Evolutionary conservation across 2,888 invertebrate genomes (phyloP).

Genomic region (Octonoba sinensis): DNA sequence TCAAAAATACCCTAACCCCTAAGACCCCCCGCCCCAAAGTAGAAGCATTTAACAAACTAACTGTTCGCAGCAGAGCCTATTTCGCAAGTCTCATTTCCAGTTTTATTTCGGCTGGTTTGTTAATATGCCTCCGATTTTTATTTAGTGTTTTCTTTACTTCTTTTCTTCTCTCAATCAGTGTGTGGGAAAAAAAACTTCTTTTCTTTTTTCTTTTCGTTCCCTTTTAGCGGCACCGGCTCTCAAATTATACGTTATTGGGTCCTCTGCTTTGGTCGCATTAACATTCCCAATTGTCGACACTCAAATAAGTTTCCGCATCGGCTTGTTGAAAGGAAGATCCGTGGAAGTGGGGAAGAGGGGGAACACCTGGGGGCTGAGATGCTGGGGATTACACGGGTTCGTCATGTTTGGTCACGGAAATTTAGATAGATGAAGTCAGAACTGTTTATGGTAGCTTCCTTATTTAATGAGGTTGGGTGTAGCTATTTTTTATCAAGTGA

Average conservation of each 20-base stretch:
- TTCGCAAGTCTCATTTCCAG: slow-evolving; percentile 14
- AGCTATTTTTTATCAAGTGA: too few relatives aligned
- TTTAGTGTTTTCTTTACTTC: slow-evolving; percentile 1
- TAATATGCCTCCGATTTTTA: background rate
- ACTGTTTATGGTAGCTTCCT: too few relatives aligned
- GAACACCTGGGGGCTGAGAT: background rate
- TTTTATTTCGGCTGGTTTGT: slow-evolving; percentile 1
- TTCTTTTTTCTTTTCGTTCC: slow-evolving; percentile 12
- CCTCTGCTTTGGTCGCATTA: slow-evolving; percentile 61
- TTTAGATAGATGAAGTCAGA: too few relatives aligned
- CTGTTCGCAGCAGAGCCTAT: slow-evolving; percentile 14
- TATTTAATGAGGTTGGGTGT: too few relatives aligned
- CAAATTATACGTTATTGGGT: slow-evolving; percentile 62
- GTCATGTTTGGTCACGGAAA: too few relatives aligned
- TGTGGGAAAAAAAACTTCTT: slow-evolving; percentile 35
- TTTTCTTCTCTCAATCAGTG: slow-evolving; percentile 12
- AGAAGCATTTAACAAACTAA: slow-evolving; percentile 24
- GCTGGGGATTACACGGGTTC: background rate
- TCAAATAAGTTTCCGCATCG: slow-evolving; percentile 61
- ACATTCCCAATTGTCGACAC: slow-evolving; percentile 62
- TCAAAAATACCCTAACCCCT: slow-evolving; percentile 37
- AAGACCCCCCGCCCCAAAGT: background rate
- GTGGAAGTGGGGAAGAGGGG: slow-evolving; percentile 29
- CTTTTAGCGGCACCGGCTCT: slow-evolving; percentile 52
- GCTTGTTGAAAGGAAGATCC: slow-evolving; percentile 18